Evolutionary conservation across 2,113 vertebrate species (phyloP).

Genomic region (Scopus umbretta): DNA sequence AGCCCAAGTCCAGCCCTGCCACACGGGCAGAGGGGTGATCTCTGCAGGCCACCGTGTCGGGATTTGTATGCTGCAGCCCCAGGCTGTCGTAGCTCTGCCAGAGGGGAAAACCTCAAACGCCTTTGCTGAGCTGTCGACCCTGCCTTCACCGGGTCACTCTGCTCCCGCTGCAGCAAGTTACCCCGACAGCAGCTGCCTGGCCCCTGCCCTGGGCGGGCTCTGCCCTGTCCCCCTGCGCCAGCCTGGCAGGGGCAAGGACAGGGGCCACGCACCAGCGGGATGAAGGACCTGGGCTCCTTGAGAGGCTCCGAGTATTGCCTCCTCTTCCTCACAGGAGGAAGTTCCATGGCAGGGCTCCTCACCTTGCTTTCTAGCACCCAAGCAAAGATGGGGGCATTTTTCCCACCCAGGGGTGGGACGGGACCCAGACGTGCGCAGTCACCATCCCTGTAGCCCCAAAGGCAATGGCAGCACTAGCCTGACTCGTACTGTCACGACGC

Average conservation of each 20-base stretch:
- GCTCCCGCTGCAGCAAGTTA: neutral
- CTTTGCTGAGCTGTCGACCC: neutral
- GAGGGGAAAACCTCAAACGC: neutral
- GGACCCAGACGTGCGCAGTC: neutral
- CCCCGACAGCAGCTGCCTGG: neutral
- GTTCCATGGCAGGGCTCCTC: neutral
- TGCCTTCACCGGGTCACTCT: fast-evolving
- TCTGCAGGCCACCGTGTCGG: fast-evolving
- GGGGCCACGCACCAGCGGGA: fast-evolving
- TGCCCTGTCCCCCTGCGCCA: neutral
- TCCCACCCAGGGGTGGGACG: neutral
- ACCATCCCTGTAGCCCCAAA: neutral
- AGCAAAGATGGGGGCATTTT: fast-evolving
- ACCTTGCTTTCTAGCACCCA: fast-evolving
- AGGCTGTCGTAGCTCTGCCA: neutral
- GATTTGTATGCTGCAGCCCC: neutral
- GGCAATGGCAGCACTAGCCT: neutral
- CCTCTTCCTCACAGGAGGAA: neutral
- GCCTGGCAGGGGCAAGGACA: neutral
- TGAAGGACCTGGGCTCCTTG: neutral
- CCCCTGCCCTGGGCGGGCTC: neutral
- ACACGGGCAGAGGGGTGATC: neutral
- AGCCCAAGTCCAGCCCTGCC: neutral
- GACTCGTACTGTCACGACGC: fast-evolving
- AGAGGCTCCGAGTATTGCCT: neutral